These are phyloP conservation scores for Cynopterus sphinx DNA, from an alignment of 2,797 vertebrate genomes.

Conservation along the genomic window DNA sequence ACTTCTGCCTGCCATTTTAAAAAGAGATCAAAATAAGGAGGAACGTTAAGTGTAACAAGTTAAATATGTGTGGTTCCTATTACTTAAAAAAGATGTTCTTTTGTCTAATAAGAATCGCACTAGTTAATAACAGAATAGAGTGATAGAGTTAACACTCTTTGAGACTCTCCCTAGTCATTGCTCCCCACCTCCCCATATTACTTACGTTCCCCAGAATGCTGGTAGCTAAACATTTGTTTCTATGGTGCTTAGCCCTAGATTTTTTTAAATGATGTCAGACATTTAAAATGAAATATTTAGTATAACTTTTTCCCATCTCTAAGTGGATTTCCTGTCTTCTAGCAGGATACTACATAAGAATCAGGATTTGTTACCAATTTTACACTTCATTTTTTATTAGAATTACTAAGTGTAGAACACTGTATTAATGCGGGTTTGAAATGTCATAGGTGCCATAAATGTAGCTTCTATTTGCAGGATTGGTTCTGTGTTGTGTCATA, in stretches of 20 bases:
- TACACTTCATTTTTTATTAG: neutral
- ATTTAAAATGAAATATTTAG: neutral
- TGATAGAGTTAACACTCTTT: neutral
- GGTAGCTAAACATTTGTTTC: neutral
- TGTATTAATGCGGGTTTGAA: neutral
- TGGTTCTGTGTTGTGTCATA: neutral
- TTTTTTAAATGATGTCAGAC: constrained; percentile 12
- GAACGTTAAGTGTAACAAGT: neutral
- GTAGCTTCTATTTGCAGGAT: neutral
- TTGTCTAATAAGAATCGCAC: neutral
- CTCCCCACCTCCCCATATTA: neutral
- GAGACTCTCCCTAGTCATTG: neutral
- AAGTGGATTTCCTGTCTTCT: neutral
- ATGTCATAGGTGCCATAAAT: neutral
- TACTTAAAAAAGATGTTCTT: neutral
- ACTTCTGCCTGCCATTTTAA: neutral
- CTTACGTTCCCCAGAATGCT: neutral
- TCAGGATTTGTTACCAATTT: neutral
- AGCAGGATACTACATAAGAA: neutral
- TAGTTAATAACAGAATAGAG: neutral
- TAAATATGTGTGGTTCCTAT: neutral
- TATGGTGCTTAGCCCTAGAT: neutral
- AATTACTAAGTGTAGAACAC: neutral
- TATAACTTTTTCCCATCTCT: neutral
- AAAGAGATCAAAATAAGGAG: neutral